Base-by-base conservation (phyloP, 2,797 vertebrate genomes). In the Peromyscus nudipes region DNA sequence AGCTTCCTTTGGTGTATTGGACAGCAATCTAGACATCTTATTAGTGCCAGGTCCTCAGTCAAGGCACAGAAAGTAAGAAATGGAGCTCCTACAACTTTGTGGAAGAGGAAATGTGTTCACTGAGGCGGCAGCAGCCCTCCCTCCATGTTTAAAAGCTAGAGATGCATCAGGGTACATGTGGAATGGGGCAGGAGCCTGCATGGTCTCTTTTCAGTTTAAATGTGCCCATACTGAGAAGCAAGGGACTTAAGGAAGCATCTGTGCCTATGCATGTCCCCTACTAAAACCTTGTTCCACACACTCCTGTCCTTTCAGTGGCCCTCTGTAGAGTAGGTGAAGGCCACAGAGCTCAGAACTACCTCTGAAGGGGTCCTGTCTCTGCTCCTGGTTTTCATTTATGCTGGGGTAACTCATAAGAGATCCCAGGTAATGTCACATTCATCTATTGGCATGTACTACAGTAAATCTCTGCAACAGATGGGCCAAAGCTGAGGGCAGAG, bases 151-250 rank as follows among this genome's bases (percentile, higher is more conserved):
- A 17, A 19, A n/a, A 57, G 9, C 16, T 12, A 29, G 1, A 65
- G 11, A 1, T 1, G 57, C 57, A 25, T 21, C 12, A 0, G n/a
- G 0, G 4, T 55, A 10, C n/a, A 2, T 12, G 12, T 29, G 46
- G 62, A 55, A 46, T 34, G 62, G 8, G 31, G 21, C 13, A 34
- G 43, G 11, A n/a, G 29, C 27, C 49, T 46, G 75, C 37, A 23
- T 13, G 4, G 62, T 84, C 21, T 23, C 6, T 19, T 87, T n/a
- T 62, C 17, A 4, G 19, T 49, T 69, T n/a, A 27, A n/a, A 79
- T 43, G 77, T 29, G 4, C 43, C 91, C 65, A n/a, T 17, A 23
- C 12, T 57, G 34, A 55, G 27, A 52, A n/a, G 7, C 19, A 6
- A 43, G 52, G n/a, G 13, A 46, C 23, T 83, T 62, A 5, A 14